phyloP scores from a whole-genome alignment of 1,140 invertebrate genomes.

The Caenorhabditis elegans region WBcel235 BX284604.4:1608501-1609000 shows the following conservation, averaged over 20 bases:
- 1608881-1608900: no score
- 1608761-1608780: not conserved
- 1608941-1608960: no score
- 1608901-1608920: no score
- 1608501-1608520: not conserved
- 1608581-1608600: slow-evolving; percentile 4
- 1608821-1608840: no score
- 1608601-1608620: slow-evolving; percentile 33
- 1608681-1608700: slow-evolving; percentile 5
- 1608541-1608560: slow-evolving; percentile 37
- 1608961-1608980: no score
- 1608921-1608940: no score
- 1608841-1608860: no score
- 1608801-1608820: no score
- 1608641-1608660: slow-evolving; percentile 31
- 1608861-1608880: no score
- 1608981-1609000: no score
- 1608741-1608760: slow-evolving; percentile 28
- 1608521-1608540: not conserved
- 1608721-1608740: slow-evolving; percentile 36
- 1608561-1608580: slow-evolving; percentile 31
- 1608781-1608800: not conserved
- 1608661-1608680: not conserved
- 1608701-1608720: not conserved
- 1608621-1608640: slow-evolving; percentile 10